Base-by-base conservation (phyloP, 2,888 invertebrate genomes). In the Sisyra nigra region DNA sequence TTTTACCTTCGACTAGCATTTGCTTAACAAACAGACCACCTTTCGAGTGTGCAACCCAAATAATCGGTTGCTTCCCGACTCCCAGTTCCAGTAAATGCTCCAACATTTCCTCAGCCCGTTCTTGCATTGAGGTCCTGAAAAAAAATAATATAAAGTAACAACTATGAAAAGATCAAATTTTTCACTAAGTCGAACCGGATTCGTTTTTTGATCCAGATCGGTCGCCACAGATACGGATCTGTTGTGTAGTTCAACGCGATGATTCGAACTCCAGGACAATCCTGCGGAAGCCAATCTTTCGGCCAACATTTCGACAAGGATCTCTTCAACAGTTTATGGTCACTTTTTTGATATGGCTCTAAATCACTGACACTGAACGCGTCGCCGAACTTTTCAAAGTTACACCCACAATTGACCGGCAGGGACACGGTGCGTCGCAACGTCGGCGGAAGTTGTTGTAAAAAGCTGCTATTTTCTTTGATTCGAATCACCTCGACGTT, bases 1-100 rank as follows among this genome's bases (percentile, higher is more conserved):
- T 24, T 24, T 51, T 63, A 76, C 77, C 75, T 61, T 79, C 73
- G 24, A 80, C 71, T 36, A 87, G 71, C 42, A 89, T 80, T 60
- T 87, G 80, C 56, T 91, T 91, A 15, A 88, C 80, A 51, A 85
- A 79, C 1, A 91, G 63, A 0, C 89, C 91, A 3, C 92, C 92
- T 63, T 91, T 89, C 1, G 89, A 91, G 58, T 80, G 80, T 0
- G 78, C 79, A 3, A 91, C 83, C 84, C 88, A 91, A 11, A 91
- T 68, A 43, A 91, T 77, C 0, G 89, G 89, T 48, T 71, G 61
- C 41, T 71, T 67, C 1, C 81, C 78, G 41, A 82, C 70, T 0
- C 83, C 85, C 11, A 86, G 74, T 4, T 71, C 68, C 43, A 74
- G 56, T 13, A 79, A 58, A 48, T 72, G 69, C 3, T 72, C 68